Base-by-base conservation (phyloP, 2,113 vertebrate genomes). In the Chauna torquata region DNA sequence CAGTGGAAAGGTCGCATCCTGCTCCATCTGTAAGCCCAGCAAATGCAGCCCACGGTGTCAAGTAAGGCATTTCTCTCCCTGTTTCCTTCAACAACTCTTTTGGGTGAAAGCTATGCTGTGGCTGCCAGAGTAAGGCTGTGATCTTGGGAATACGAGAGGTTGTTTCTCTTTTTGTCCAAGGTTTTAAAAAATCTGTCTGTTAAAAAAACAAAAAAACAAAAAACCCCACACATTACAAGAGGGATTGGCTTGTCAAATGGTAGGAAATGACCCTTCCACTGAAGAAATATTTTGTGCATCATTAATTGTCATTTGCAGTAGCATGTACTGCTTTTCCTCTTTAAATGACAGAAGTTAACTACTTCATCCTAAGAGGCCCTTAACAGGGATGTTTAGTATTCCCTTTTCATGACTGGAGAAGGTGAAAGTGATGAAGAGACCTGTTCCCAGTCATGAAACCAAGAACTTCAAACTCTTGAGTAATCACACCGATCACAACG, bases 21-120 rank as follows among this genome's bases (percentile, higher is more conserved):
- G 8, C 24, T 79, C n/a, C 19, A 61, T 71, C 34, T 57, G 36
- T 44, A 47, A 57, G 22, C 5, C 32, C 58, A 74, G 16, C 1
- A 2, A 20, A 4, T 30, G 9, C 19, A 70, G 44, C 2, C 4
- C 1, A 2, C 20, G 24, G 12, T 12, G 9, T 1, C 18, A 3
- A 58, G 3, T 0, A 8, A 54, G 11, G 11, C 2, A 5, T 36
- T 65, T 49, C 3, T 32, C 13, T 16, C 7, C 5, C 3, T 78
- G 15, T 50, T 91, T 34, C 9, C 7, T 71, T 32, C 65, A 64
- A 1, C 5, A 54, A 1, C 40, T 71, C 23, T 13, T 47, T n/a
- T 59, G 23, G 4, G 7, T 52, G 16, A 72, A 86, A 71, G 50
- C 5, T 16, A n/a, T 0, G 0, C 3, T 18, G 8, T 38, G 22